Conservation (phyloP, 1,140 invertebrate genomes). For the Danaus plexippus region DNA sequence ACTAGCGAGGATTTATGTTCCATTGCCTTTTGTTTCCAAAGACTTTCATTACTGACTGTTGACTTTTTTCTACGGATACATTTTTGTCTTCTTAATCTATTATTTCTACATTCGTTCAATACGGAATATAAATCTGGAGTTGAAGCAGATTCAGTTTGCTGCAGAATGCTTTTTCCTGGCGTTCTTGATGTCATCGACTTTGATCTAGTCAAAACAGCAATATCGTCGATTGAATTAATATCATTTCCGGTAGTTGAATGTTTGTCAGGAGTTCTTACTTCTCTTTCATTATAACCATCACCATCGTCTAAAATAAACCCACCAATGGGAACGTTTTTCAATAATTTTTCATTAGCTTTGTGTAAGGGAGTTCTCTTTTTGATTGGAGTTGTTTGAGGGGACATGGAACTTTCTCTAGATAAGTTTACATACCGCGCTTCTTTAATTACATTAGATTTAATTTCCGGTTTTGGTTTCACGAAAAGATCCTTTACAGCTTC, state of each 20-base stretch:
- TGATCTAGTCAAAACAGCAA: constrained; percentile 40
- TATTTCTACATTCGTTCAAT: constrained; percentile 30
- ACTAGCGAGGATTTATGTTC: constrained; percentile 43
- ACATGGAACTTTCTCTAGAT: constrained; percentile 61
- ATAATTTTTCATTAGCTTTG: constrained; percentile 48
- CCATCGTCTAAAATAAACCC: constrained; percentile 64
- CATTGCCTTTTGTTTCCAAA: constrained; percentile 34
- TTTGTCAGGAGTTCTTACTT: constrained; percentile 56
- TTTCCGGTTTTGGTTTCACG: constrained; percentile 55
- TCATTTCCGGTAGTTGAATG: constrained; percentile 28
- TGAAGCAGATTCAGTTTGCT: constrained; percentile 48
- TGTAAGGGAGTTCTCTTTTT: constrained; percentile 51
- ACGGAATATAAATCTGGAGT: constrained; percentile 49
- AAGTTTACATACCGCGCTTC: constrained; percentile 60
- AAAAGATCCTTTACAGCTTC: constrained; percentile 54
- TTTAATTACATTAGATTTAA: constrained; percentile 58
- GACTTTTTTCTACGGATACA: constrained; percentile 65
- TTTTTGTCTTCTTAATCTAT: constrained; percentile 51
- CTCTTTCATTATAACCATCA: constrained; percentile 62
- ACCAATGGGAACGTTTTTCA: constrained; percentile 60
- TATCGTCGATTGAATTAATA: constrained; percentile 12
- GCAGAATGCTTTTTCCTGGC: constrained; percentile 32
- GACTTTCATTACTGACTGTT: constrained; percentile 54
- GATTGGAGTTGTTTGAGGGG: constrained; percentile 50
- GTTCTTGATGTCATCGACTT: constrained; percentile 46